A percentile compares a stretch with the other conserved stretches of the same genome.
Evolutionary conservation across 1,140 invertebrate genomes (phyloP).

Genomic region (Tetraneura akinire): DNA sequence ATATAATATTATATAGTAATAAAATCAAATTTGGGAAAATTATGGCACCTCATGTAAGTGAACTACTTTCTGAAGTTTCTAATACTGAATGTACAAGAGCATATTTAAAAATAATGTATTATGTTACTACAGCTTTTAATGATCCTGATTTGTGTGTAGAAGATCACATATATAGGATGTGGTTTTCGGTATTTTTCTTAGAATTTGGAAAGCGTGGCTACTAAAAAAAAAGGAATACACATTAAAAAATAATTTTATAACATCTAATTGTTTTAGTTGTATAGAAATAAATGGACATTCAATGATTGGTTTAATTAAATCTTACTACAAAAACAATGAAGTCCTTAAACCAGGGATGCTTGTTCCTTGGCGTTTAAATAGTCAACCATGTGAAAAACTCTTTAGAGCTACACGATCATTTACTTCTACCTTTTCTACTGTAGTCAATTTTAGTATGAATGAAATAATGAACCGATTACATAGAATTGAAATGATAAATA

Average conservation of each 20-base stretch:
- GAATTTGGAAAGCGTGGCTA: background rate
- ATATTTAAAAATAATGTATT: background rate
- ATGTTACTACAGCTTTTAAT: background rate
- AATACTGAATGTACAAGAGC: background rate
- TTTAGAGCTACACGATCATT: background rate
- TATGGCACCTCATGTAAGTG: background rate
- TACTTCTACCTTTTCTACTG: background rate
- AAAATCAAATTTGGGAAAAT: no score
- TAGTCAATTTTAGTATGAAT: background rate
- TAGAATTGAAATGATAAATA: background rate
- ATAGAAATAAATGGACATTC: background rate
- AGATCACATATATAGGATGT: background rate
- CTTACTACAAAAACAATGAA: no score
- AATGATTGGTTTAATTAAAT: no score
- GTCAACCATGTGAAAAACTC: background rate
- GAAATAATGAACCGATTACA: background rate
- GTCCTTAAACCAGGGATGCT: background rate
- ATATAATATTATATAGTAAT: no score
- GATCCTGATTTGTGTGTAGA: background rate
- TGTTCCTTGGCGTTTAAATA: background rate
- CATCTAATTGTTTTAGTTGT: background rate
- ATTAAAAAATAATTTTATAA: background rate
- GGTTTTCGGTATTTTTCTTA: background rate
- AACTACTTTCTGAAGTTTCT: background rate
- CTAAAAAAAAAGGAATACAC: background rate